A percentile compares a stretch with the other conserved stretches of the same genome.
Conservation (phyloP, 2,797 vertebrate species). For the Takifugu rubripes region DNA sequence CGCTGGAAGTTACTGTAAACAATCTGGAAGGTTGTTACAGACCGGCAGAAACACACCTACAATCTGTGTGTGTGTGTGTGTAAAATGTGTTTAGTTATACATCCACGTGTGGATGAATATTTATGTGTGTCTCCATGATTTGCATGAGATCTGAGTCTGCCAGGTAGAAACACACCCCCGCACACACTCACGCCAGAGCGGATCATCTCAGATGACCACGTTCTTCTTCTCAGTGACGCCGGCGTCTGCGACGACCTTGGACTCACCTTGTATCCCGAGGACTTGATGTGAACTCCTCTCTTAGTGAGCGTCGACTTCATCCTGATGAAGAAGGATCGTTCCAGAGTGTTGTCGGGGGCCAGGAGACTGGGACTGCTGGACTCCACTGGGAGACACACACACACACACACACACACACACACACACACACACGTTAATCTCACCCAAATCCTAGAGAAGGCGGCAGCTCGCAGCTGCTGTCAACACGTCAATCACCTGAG, state of each 20-base stretch:
- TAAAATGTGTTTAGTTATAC: constrained; percentile 24
- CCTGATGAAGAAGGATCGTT: constrained; percentile 96
- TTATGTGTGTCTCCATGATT: constrained; percentile 42
- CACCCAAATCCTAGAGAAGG: not conserved
- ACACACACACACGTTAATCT: not conserved
- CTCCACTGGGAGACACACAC: constrained; percentile 81
- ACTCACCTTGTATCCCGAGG: constrained; percentile 94
- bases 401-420: constrained; percentile 6
- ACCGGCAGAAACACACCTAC: not conserved
- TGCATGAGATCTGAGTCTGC: constrained; percentile 49
- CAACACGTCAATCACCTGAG: constrained; percentile 16
- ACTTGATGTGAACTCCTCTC: constrained; percentile 98
- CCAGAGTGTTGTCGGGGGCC: constrained; percentile 88
- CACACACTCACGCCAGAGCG: not conserved
- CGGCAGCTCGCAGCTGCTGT: constrained; percentile 33
- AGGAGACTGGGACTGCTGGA: constrained; percentile 91
- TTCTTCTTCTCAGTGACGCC: not conserved
- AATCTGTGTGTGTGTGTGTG: constrained; percentile 11
- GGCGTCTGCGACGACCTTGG: too few relatives aligned
- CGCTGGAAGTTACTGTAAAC: not conserved
- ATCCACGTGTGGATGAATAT: constrained; percentile 45
- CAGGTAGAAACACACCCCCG: constrained; percentile 30
- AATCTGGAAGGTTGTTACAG: not conserved
- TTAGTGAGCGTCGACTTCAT: constrained; percentile 99
- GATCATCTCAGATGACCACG: not conserved